phyloP scores from a whole-genome alignment of 2,888 invertebrate genomes.

The Xiphydria camelus region DNA sequence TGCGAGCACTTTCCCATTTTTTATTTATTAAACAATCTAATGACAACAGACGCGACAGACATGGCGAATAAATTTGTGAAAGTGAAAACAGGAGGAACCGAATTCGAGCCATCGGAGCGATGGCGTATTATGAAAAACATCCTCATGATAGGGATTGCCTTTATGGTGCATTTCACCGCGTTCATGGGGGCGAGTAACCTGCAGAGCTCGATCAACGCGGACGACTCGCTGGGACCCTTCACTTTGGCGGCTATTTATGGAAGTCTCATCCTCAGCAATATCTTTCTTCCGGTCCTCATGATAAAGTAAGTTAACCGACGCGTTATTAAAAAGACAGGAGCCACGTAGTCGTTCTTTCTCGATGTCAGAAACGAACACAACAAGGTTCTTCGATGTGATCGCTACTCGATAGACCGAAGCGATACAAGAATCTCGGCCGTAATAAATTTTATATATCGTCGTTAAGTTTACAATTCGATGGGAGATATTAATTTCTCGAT shows the following conservation, averaged over 20 bases:
- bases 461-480: too few relatives aligned
- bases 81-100: slow-evolving; percentile 25
- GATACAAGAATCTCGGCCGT: too few relatives aligned
- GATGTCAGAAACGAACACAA: too few relatives aligned
- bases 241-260: slow-evolving; percentile 86
- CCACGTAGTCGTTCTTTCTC: too few relatives aligned
- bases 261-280: slow-evolving; percentile 85
- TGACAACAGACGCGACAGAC: slow-evolving; percentile 6
- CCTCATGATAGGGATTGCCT: slow-evolving; percentile 81
- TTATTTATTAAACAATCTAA: too few relatives aligned
- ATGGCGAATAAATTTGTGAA: slow-evolving; percentile 33
- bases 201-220: slow-evolving; percentile 83
- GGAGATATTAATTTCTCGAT: too few relatives aligned
- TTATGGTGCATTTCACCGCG: slow-evolving; percentile 91
- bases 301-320: slow-evolving; percentile 73
- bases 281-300: slow-evolving; percentile 82
- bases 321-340: too few relatives aligned
- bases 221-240: slow-evolving; percentile 80
- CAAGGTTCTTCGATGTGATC: too few relatives aligned
- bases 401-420: too few relatives aligned
- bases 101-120: slow-evolving; percentile 63
- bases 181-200: slow-evolving; percentile 85
- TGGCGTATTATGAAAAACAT: slow-evolving; percentile 84
- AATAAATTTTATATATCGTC: too few relatives aligned
- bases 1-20: too few relatives aligned